Base-by-base conservation (phyloP, 2,113 vertebrate genomes). In the Tor tambroides region DNA sequence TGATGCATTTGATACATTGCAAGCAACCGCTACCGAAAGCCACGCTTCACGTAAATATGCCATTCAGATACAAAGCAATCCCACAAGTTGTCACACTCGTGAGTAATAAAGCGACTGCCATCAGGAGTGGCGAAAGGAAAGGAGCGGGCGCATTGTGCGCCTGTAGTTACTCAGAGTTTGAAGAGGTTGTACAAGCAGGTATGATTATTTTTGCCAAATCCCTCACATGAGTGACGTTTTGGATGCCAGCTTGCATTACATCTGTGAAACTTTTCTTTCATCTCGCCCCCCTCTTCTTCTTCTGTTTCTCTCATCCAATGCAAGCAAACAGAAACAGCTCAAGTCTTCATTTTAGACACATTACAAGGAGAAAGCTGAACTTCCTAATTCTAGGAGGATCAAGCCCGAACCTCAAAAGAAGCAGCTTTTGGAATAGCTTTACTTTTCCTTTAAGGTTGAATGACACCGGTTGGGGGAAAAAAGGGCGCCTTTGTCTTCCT, bases 1-100 rank as follows among this genome's bases (percentile, higher is more conserved):
- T 89, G 93, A 94, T 92, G 91, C 80, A 91, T 93, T 91, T 90
- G 89, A 90, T 91, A 90, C 72, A 88, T 84, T 89, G 90, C 87
- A 89, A 86, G 90, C 89, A 86, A 85, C 87, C 85, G 63, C 87
- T 51, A 90, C 81, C 88, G 91, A 92, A 92, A 92, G 90, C 90
- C 85, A 91, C 77, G 87, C 90, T 87, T 93, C 91, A 91, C 87
- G 91, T 92, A 91, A 77, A 90, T 59, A 86, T 90, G 91, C 90
- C 92, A 85, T 75, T 81, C 79, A 91, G 90, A 91, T 89, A 90
- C 79, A 86, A 46, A 87, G 88, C 91, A 88, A 91, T 89, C 91
- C 88, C 85, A 59, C 84, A 75, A 89, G 87, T 87, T 87, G 90
- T 92, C 92, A 92, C 86, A 91, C 88, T 84, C n/a, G 72, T 79